phyloP scores from a whole-genome alignment of 2,888 invertebrate species.

The Sarcophaga carnaria region DNA sequence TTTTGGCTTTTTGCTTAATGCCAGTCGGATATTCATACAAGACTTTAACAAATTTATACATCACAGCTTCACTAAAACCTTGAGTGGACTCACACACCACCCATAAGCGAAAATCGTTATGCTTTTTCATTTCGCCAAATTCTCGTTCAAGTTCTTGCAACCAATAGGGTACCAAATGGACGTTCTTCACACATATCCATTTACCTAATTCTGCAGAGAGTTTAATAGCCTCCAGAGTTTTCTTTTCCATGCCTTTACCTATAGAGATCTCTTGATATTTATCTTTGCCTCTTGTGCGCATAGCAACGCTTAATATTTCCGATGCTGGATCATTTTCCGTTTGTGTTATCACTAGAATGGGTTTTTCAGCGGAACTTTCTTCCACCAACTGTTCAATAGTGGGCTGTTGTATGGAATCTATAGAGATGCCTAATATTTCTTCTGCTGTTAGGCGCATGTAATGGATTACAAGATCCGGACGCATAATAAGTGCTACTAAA shows the following conservation, averaged over 20 bases:
- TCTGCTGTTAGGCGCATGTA: conserved; percentile 85
- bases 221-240: conserved; percentile 84
- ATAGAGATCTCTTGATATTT: conserved; percentile 88
- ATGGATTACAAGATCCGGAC: conserved; percentile 92
- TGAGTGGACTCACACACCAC: conserved; percentile 92
- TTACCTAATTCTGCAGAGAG: conserved; percentile 85
- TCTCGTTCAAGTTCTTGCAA: conserved; percentile 87
- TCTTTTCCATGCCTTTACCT: conserved; percentile 89
- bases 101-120: conserved; percentile 89
- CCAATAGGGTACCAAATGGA: conserved; percentile 89
- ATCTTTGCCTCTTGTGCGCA: conserved; percentile 81
- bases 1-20: conserved; percentile 89
- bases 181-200: conserved; percentile 91
- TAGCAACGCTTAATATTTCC: conserved; percentile 88
- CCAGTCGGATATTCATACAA: conserved; percentile 93
- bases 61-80: conserved; percentile 88
- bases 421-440: conserved; percentile 84
- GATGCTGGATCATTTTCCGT: conserved; percentile 95
- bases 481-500: conserved; percentile 88
- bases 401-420: conserved; percentile 77
- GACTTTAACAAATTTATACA: conserved; percentile 90
- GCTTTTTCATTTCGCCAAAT: conserved; percentile 82
- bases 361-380: conserved; percentile 83
- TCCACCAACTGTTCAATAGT: conserved; percentile 78
- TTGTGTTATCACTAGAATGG: conserved; percentile 92